These are phyloP conservation scores for Hyppa rectilinea DNA, from an alignment of 2,888 invertebrate species.

Conservation along the genomic window DNA sequence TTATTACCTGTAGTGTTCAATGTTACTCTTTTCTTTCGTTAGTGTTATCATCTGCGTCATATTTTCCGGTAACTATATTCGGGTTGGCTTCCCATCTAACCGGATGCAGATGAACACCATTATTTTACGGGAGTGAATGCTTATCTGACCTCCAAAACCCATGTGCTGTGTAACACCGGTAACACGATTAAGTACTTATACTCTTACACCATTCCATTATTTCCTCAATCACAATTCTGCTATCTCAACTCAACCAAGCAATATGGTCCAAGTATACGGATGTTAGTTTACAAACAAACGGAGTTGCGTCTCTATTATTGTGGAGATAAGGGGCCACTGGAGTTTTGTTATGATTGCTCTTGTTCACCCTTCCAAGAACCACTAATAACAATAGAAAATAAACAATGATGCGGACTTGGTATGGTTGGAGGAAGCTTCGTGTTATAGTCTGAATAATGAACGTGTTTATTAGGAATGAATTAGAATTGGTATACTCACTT, in stretches of 20 bases:
- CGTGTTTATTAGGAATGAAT: neutral
- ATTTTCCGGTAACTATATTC: too few species aligned
- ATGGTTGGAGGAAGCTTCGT: conserved; percentile 7
- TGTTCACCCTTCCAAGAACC: conserved; percentile 72
- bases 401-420: conserved; percentile 63
- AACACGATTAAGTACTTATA: too few species aligned
- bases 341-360: conserved; percentile 59
- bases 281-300: conserved; percentile 61
- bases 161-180: too few species aligned
- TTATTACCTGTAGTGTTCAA: too few species aligned
- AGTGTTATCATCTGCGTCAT: too few species aligned
- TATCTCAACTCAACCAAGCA: conserved; percentile 6
- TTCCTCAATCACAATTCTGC: neutral
- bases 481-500: too few species aligned
- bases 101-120: too few species aligned
- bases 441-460: neutral
- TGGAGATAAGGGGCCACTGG: conserved; percentile 51
- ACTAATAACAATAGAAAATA: conserved; percentile 70
- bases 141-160: too few species aligned
- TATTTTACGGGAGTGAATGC: too few species aligned
- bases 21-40: too few species aligned
- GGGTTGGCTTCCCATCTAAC: too few species aligned
- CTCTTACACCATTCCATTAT: neutral
- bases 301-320: conserved; percentile 54
- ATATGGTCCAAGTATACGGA: conserved; percentile 16